Evolutionary conservation across 2,113 vertebrate genomes (phyloP).

Genomic region (Abramis brama): DNA sequence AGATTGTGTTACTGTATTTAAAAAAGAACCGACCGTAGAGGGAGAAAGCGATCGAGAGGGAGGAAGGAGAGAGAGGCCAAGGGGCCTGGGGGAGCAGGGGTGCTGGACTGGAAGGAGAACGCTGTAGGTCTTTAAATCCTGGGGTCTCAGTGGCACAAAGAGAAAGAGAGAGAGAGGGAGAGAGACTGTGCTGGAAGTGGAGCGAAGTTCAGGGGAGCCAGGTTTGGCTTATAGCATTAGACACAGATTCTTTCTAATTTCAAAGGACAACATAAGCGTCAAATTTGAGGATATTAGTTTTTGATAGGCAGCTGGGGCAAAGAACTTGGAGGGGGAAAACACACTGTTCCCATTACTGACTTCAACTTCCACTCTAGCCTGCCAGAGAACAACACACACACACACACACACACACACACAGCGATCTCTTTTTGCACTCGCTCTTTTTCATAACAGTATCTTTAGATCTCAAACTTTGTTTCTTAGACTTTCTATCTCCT

Average conservation of each 20-base stretch:
- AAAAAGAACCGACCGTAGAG: slow-evolving; percentile 67
- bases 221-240: slow-evolving; percentile 75
- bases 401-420: neutral
- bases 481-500: slow-evolving; percentile 10
- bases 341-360: slow-evolving; percentile 61
- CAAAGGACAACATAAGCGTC: slow-evolving; percentile 76
- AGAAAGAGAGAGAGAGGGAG: slow-evolving; percentile 38
- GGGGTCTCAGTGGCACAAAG: slow-evolving; percentile 58
- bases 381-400: slow-evolving; percentile 50
- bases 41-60: slow-evolving; percentile 48
- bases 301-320: slow-evolving; percentile 76
- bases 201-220: slow-evolving; percentile 56
- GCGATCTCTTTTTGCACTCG: neutral
- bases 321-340: slow-evolving; percentile 27
- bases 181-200: slow-evolving; percentile 43
- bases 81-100: slow-evolving; percentile 39
- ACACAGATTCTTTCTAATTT: slow-evolving; percentile 80
- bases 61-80: slow-evolving; percentile 6
- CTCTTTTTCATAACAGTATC: slow-evolving; percentile 6
- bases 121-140: slow-evolving; percentile 68
- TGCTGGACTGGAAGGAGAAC: slow-evolving; percentile 36
- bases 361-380: slow-evolving; percentile 43
- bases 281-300: slow-evolving; percentile 80
- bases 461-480: slow-evolving; percentile 19
- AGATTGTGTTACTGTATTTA: slow-evolving; percentile 87